Base-by-base conservation (phyloP, 2,113 vertebrate genomes). In the Hippolais icterina region DNA sequence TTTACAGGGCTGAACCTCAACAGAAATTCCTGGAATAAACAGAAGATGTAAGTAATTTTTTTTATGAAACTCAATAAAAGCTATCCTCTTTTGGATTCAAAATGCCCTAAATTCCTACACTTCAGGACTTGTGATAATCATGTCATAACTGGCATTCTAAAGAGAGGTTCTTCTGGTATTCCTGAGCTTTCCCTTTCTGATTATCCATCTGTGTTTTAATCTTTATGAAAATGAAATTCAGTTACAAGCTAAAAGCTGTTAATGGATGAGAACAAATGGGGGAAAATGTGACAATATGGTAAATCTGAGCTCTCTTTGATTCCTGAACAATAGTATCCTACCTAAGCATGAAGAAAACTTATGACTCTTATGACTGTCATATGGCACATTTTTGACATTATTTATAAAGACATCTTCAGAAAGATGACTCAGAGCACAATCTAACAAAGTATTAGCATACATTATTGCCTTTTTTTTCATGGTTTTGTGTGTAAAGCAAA, bases 181-280 rank as follows among this genome's bases (percentile, higher is more conserved):
- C 44, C 5, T 33, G 59, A 94, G 18, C 37, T 71, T 63, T 59
- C 47, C 83, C 7, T 70, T 60, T 87, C 70, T 96, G 83, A 83
- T 92, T 83, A 94, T 47, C 93, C 85, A 94, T 97, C 90, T 96
- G 94, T 93, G 86, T 93, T 94, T 96, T 88, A 96, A 93, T 94
- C 72, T 91, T 82, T 77, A 74, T 95, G 94, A 96, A 97, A 97
- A 96, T 89, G 70, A 97, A 96, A 97, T 95, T 96, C 87, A 91
- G 68, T 95, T 97, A 56, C 46, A 95, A 97, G 87, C 37, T 96
- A 97, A 96, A 97, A 98, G 87, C 78, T 97, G 93, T 74, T 97
- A 97, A 96, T 90, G 87, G 90, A 96, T 95, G 41, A 72, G 91
- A 97, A 87, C 27, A 97, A 97, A 96, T 93, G 92, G 44, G 37